Base-by-base conservation (phyloP, 2,888 invertebrate genomes). In the Trissoscelio sp. region DNA sequence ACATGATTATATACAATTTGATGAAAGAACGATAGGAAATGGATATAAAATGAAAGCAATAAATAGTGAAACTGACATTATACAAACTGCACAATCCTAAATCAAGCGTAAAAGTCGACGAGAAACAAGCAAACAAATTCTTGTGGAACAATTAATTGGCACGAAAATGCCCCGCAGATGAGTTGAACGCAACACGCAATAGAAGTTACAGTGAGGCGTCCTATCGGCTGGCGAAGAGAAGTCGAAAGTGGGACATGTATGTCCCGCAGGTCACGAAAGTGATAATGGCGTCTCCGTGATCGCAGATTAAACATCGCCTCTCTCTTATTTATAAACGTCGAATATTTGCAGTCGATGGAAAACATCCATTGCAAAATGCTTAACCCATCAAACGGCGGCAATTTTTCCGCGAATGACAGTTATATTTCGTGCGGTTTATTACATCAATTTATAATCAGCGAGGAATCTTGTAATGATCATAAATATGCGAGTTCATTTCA, bases 231-330 rank as follows among this genome's bases (percentile, higher is more conserved):
- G 16, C 57, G 53, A 46, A 11, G 48, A 22, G 24, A 55, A 62
- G 28, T 14, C 31, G 12, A 72, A 74, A 74, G 66, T 66, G 48
- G 74, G 66, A 55, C 74, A 24, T 2, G 18, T 42, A n/a, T 16
- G 73, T 73, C 73, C 73, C 62, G 74, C 74, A 14, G 66, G 75
- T 75, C 51, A 74, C 48, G 51, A 58, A 58, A 58, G 66, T 39
- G 75, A 58, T 58, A 58, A 75, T 51, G 31, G 57, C 42, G 28
- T 66, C 44, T 9, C 28, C 44, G 34, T 20, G 48, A 57, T 44
- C n/a, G 24, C 46, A 12, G 55, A 75, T 51, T 51, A 66, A 64
- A 46, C 37, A 34, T 12, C 22, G 14, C 44, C 44, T 64, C 64
- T 55, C 73, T 37, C 67, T 39, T 58, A 24, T 46, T 22, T 37